Percentiles rank a stretch among this genome's conserved stretches.
Evolutionary conservation across 1,140 invertebrate species (phyloP).

Genomic region (Chrysoperla carnea): DNA sequence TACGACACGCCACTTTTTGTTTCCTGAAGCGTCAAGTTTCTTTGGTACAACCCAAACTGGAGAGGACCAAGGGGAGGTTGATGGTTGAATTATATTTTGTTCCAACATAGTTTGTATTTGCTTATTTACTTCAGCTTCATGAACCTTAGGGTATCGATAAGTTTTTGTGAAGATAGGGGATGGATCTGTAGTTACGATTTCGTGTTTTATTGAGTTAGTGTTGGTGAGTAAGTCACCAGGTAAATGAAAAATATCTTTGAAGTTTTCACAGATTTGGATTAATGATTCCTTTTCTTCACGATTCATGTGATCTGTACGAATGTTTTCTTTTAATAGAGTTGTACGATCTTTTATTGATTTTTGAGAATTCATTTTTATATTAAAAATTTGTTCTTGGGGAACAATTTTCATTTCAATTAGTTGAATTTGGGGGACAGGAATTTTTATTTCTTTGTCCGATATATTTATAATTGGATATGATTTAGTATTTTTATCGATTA

Average conservation of each 20-base stretch:
- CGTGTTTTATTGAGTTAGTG: conserved; percentile 8
- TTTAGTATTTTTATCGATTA: too few relatives aligned
- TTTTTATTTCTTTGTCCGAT: too few relatives aligned
- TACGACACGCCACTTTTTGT: conserved; percentile 18
- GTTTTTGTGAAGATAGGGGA: too few relatives aligned
- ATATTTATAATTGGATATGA: too few relatives aligned
- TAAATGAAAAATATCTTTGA: conserved; percentile 9
- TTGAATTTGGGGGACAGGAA: too few relatives aligned
- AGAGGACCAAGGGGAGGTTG: conserved; percentile 8
- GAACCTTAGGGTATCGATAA: conserved; percentile 15
- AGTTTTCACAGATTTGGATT: conserved; percentile 5
- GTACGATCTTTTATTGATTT: not conserved
- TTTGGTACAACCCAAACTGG: too few relatives aligned
- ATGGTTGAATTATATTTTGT: conserved; percentile 7
- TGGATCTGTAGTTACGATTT: conserved; percentile 8
- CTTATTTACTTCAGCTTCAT: conserved; percentile 12
- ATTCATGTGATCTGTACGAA: too few relatives aligned
- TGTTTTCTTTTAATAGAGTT: too few relatives aligned
- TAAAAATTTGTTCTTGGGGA: too few relatives aligned
- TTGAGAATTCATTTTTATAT: not conserved
- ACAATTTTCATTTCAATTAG: not conserved
- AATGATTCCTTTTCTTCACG: too few relatives aligned
- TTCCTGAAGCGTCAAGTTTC: conserved; percentile 11
- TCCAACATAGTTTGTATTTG: conserved; percentile 9
- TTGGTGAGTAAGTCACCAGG: conserved; percentile 6